Conservation (phyloP, 2,797 vertebrate genomes). For the Toxotes lorentzi region DNA sequence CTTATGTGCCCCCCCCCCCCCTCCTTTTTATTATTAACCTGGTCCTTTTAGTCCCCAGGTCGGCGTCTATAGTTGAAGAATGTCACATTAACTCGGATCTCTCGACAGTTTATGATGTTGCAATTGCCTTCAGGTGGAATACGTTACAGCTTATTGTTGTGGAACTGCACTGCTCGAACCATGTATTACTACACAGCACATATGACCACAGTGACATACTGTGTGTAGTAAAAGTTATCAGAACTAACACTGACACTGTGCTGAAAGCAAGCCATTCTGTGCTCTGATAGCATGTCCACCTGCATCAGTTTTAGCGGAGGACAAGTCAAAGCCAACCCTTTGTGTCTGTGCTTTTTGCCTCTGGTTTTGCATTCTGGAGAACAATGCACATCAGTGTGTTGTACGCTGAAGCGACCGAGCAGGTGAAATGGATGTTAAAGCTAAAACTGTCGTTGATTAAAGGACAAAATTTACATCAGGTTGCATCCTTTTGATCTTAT, state of each 20-base stretch:
- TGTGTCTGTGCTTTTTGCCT: constrained; percentile 32
- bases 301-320: constrained; percentile 38
- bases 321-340: constrained; percentile 34
- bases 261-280: constrained; percentile 28
- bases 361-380: constrained; percentile 32
- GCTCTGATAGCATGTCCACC: constrained; percentile 42
- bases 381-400: constrained; percentile 6
- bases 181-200: constrained; percentile 11
- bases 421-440: neutral
- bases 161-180: constrained; percentile 33
- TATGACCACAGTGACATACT: constrained; percentile 22
- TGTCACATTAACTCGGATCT: constrained; percentile 40
- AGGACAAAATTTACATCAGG: constrained; percentile 31
- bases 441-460: constrained; percentile 33
- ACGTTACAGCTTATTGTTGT: constrained; percentile 51
- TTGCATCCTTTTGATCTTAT: neutral
- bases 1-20: neutral
- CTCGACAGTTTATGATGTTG: constrained; percentile 38
- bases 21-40: neutral
- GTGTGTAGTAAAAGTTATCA: constrained; percentile 59
- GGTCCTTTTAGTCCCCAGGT: constrained; percentile 11
- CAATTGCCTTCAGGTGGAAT: constrained; percentile 51
- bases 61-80: constrained; percentile 10
- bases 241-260: constrained; percentile 51
- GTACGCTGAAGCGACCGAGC: neutral